Evolutionary conservation across 2,888 invertebrate species (phyloP), one percentile per base, ranked within the genome.

Genomic region (Serripes groenlandicus): DNA sequence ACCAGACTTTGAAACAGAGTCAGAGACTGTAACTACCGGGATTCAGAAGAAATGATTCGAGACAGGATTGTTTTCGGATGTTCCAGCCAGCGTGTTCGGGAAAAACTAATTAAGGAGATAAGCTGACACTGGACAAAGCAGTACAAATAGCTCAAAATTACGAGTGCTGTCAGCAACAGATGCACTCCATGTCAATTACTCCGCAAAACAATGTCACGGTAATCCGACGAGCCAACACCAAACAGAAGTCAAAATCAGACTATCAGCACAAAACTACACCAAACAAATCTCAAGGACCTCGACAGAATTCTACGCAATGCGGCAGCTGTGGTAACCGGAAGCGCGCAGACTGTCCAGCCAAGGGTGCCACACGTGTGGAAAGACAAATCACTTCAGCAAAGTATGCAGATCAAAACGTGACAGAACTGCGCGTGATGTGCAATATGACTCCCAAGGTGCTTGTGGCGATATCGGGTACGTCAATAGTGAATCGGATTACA

Each of bases 81-180:
- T 23, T 42, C 37, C 9, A 42, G 23, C 7, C n/a, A 21, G 4
- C 30, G 42, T 9, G 28, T 68, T 11, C 11, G 49, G 15, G 26
- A 68, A 28, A 42, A 68, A 28, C 42, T 68, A 32, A 68, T 15
- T 37, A 68, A 28, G 68, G 68, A 23, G 49, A 68, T 26, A 66
- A 66, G 26, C 49, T 68, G n/a, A 68, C 68, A n/a, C 3, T 34
- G 28, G 9, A 7, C 34, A 68, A 68, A 23, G 68, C 42, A 18
- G 42, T 68, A 26, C 15, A 68, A n/a, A 68, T 42, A 35, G 30
- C 34, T 42, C 68, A 68, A 28, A 68, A 21, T 28, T 68, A 34
- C 42, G 68, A 68, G 49, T 68, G n/a, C 35, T 68, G 26, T 35
- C n/a, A 42, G 68, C 26, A 68, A 42, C 42, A 68, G 28, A 26